These are phyloP conservation scores for Drosophila nigritarsus DNA, from an alignment of 2,888 invertebrate genomes.

Conservation along the genomic window DNA sequence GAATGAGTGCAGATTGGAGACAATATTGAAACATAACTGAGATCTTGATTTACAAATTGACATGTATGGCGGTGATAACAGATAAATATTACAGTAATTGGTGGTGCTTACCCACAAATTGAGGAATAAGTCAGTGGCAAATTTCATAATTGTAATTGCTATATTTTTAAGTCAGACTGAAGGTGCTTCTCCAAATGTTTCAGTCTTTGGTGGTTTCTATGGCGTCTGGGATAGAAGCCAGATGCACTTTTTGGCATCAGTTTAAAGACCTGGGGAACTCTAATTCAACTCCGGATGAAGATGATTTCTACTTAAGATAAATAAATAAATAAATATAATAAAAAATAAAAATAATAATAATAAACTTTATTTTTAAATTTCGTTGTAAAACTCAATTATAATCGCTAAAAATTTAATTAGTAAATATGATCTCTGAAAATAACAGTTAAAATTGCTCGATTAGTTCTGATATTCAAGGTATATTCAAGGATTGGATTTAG, in stretches of 20 bases:
- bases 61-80: too few species aligned
- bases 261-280: background rate
- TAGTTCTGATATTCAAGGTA: constrained; percentile 3
- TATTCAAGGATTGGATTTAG: background rate
- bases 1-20: background rate
- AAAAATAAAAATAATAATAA: background rate
- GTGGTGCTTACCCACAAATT: background rate
- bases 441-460: background rate
- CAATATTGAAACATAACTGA: background rate
- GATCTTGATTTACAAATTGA: background rate
- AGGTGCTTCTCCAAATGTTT: background rate
- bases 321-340: background rate
- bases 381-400: background rate
- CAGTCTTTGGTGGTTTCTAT: too few species aligned
- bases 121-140: background rate
- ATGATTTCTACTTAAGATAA: background rate
- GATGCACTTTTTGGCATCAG: background rate
- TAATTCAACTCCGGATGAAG: background rate
- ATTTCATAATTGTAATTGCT: background rate
- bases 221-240: too few species aligned
- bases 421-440: background rate
- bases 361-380: background rate
- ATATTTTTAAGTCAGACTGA: background rate
- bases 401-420: background rate
- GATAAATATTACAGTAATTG: background rate